Conservation (phyloP, 2,888 invertebrate species). For the Pterostichus niger region DNA sequence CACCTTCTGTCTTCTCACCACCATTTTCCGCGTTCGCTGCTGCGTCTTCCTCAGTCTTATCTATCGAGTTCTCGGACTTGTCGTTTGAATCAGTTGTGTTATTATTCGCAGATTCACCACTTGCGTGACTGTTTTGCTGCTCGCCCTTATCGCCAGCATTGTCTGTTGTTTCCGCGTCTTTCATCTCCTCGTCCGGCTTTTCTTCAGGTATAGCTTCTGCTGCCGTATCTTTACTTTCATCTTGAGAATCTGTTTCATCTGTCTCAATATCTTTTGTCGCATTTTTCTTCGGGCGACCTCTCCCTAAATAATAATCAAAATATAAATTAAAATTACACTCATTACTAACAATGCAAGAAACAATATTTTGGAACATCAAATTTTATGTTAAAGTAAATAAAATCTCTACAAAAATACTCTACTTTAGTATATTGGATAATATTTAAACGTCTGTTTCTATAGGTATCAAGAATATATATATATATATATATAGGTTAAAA, state of each 20-base stretch:
- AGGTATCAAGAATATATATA: too few relatives aligned
- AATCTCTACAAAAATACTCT: too few relatives aligned
- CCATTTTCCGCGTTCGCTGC: slow-evolving; percentile 71
- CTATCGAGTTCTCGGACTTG: slow-evolving; percentile 66
- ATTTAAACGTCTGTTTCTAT: neutral
- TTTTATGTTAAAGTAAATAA: neutral
- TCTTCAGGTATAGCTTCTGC: slow-evolving; percentile 70
- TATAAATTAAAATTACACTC: slow-evolving; percentile 49
- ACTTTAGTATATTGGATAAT: neutral
- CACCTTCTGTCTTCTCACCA: slow-evolving; percentile 72
- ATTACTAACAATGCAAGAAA: slow-evolving; percentile 40
- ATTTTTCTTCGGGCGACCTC: slow-evolving; percentile 75
- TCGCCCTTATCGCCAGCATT: slow-evolving; percentile 62
- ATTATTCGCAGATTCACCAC: slow-evolving; percentile 73
- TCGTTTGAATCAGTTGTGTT: slow-evolving; percentile 71
- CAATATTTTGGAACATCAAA: neutral
- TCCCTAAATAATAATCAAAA: slow-evolving; percentile 71
- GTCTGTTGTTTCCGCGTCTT: slow-evolving; percentile 59
- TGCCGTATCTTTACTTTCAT: slow-evolving; percentile 73
- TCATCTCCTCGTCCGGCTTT: slow-evolving; percentile 66
- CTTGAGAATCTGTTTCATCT: slow-evolving; percentile 74
- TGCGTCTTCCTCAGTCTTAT: slow-evolving; percentile 69
- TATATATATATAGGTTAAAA: too few relatives aligned
- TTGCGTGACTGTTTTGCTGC: slow-evolving; percentile 68
- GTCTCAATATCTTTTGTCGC: slow-evolving; percentile 70